Evolutionary conservation across 2,888 invertebrate genomes (phyloP).

Genomic region (Drosophila melanosoma): DNA sequence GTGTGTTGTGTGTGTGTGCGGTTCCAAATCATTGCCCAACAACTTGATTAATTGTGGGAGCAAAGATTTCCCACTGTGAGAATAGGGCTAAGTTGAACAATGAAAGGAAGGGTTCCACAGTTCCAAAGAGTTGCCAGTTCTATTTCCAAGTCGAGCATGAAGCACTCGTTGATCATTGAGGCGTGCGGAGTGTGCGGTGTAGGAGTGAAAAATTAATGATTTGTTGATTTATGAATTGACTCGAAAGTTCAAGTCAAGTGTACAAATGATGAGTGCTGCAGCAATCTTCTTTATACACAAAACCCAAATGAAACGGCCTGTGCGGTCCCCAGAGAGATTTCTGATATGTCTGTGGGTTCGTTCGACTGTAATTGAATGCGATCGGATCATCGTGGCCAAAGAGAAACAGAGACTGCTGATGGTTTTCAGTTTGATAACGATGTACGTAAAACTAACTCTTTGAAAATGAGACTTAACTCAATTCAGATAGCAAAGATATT

Average conservation of each 20-base stretch:
- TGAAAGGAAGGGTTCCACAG: constrained; percentile 29
- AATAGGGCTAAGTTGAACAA: constrained; percentile 43
- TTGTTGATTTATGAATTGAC: constrained; percentile 84
- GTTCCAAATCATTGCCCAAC: constrained; percentile 72
- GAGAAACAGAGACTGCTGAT: constrained; percentile 15
- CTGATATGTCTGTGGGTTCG: constrained; percentile 23
- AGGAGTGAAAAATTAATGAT: constrained; percentile 81
- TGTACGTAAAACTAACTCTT: background rate
- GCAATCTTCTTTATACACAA: constrained; percentile 4
- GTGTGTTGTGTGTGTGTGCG: constrained; percentile 50
- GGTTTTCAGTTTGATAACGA: constrained; percentile 9
- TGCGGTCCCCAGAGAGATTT: constrained; percentile 60
- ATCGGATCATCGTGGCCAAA: constrained; percentile 23
- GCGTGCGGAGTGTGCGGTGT: constrained; percentile 37
- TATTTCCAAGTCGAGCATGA: constrained; percentile 42
- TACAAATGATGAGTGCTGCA: constrained; percentile 61
- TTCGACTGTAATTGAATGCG: constrained; percentile 27
- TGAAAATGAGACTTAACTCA: too few relatives aligned
- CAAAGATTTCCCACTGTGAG: constrained; percentile 77
- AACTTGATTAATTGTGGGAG: constrained; percentile 84
- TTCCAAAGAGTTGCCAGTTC: constrained; percentile 23
- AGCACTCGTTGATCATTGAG: constrained; percentile 24
- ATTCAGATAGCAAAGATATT: background rate
- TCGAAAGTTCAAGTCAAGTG: constrained; percentile 82
- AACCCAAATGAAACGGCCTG: constrained; percentile 32